Evolutionary conservation across 2,113 vertebrate genomes (phyloP), one percentile per base, ranked within the genome.

Genomic region (Oryzias melastigma): DNA sequence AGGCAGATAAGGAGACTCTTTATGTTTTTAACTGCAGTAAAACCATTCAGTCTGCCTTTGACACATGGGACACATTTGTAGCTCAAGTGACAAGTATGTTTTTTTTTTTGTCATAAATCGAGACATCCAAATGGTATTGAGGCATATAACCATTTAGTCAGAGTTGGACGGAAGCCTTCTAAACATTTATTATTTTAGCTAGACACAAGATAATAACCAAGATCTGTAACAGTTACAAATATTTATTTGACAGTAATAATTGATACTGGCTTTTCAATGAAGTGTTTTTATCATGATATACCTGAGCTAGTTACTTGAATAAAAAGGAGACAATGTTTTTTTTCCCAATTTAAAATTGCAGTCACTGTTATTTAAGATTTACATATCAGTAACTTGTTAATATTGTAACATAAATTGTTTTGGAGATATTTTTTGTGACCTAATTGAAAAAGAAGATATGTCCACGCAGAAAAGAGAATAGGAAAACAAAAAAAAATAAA

Each of bases 301-400:
- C 43, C 41, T 17, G 55, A 52, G 20, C 40, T 27, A 5, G 14
- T 42, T 2, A 19, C 6, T 25, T 62, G 58, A 40, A 18, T 49
- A 57, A 17, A 25, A 25, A 52, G 52, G 0, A 1, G 42, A 54
- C 60, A 18, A 52, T 24, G 15, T 5, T 7, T 14, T 24, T 8
- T 46, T 3, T 25, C 3, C 27, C 58, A 40, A 6, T 48, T 24
- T 29, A 52, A 49, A 35, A 24, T 4, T 0, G 18, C 12, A 68
- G 48, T 53, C 45, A 62, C 49, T 53, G 4, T 41, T 13, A 47
- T 58, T 24, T 18, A 19, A 25, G 17, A 46, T 41, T 59, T 27
- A 62, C 40, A 24, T 44, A 59, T 73, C 72, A 81, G 71, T 71
- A 77, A 85, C 52, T 77, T 50, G 52, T 8, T 53, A 57, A 51